These are phyloP conservation scores for Chromoteleia sp. DNA, from an alignment of 2,888 invertebrate species.

Conservation along the genomic window DNA sequence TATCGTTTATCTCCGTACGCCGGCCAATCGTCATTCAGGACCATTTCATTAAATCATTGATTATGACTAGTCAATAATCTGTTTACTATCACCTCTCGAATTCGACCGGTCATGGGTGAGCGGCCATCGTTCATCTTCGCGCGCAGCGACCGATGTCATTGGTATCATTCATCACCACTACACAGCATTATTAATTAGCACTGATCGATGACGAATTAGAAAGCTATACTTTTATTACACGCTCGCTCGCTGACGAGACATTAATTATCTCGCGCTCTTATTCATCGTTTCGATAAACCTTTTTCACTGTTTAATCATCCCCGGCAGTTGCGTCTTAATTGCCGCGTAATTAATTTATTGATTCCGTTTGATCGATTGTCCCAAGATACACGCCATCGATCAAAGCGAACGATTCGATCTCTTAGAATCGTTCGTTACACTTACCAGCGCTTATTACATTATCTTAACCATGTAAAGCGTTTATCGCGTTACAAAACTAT, in stretches of 20 bases:
- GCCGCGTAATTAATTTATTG: constrained; percentile 12
- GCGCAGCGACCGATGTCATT: constrained; percentile 21
- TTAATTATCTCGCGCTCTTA: constrained; percentile 12
- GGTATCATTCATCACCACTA: constrained; percentile 17
- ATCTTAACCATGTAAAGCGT: too few species aligned
- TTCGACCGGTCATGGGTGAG: constrained; percentile 9
- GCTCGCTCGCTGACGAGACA: not conserved
- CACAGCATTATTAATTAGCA: constrained; percentile 37
- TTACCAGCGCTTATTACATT: too few species aligned
- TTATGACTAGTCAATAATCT: constrained; percentile 65
- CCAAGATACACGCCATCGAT: constrained; percentile 13
- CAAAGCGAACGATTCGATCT: too few species aligned
- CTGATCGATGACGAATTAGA: constrained; percentile 23
- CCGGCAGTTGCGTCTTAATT: constrained; percentile 24
- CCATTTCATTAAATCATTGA: constrained; percentile 65
- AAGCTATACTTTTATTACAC: not conserved
- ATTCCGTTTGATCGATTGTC: constrained; percentile 7
- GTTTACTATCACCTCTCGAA: constrained; percentile 59
- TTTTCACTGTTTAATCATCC: not conserved
- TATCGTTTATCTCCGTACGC: constrained; percentile 57
- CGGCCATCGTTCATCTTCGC: constrained; percentile 40
- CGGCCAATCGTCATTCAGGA: constrained; percentile 42
- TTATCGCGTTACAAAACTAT: too few species aligned
- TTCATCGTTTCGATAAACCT: not conserved
- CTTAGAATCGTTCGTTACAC: too few species aligned